Percentiles rank a stretch among this genome's conserved stretches.
These are phyloP conservation scores for Papilio polytes DNA, from an alignment of 1,140 invertebrate species.

Conservation along the genomic window DNA sequence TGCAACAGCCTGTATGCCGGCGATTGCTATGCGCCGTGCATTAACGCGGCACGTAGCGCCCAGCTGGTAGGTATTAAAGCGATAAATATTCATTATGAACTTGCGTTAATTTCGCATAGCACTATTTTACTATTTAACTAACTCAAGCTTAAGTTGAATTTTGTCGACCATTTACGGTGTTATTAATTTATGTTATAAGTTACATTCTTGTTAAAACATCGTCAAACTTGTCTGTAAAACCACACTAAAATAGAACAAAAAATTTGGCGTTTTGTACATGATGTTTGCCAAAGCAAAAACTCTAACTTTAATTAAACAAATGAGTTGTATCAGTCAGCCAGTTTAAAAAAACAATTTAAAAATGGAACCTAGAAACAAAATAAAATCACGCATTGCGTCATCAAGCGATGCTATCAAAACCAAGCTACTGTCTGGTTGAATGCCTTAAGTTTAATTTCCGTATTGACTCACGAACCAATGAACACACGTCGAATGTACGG, in stretches of 20 bases:
- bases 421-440: conserved; percentile 22
- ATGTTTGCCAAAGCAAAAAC: too few species aligned
- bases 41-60: conserved; percentile 60
- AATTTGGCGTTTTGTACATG: too few species aligned
- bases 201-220: background rate
- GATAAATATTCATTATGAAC: conserved; percentile 82
- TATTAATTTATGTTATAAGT: conserved; percentile 6
- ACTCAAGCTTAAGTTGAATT: conserved; percentile 61
- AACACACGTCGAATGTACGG: conserved; percentile 8
- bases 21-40: conserved; percentile 60
- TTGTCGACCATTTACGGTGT: background rate
- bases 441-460: conserved; percentile 40
- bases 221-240: background rate
- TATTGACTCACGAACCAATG: conserved; percentile 33
- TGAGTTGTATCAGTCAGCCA: background rate
- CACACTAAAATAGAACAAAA: background rate
- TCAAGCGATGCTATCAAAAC: conserved; percentile 24
- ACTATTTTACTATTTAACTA: conserved; percentile 76
- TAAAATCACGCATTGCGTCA: conserved; percentile 6
- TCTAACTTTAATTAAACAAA: background rate
- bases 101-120: conserved; percentile 75
- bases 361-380: background rate
- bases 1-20: conserved; percentile 65
- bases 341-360: background rate
- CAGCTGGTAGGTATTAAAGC: conserved; percentile 78